Conservation (phyloP, 2,113 vertebrate species). For the Apodemus sylvaticus region DNA sequence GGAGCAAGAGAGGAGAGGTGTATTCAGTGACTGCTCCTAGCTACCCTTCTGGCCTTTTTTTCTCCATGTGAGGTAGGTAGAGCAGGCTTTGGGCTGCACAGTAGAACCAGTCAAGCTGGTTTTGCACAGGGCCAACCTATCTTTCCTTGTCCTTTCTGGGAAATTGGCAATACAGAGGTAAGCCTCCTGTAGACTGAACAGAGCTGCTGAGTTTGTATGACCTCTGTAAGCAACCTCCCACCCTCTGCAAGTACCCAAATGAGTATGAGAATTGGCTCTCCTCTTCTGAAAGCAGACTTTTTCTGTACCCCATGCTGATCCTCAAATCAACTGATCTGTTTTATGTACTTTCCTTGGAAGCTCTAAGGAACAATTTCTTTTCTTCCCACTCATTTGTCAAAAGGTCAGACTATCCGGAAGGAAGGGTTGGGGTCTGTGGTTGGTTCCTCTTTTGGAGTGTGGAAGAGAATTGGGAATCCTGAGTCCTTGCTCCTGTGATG, state of each 20-base stretch:
- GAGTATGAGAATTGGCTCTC: background rate
- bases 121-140: conserved; percentile 58
- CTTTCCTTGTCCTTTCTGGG: conserved; percentile 67
- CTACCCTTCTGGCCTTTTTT: conserved; percentile 63
- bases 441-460: background rate
- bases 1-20: background rate
- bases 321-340: background rate
- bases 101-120: conserved; percentile 79
- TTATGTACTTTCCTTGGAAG: background rate
- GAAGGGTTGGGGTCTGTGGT: background rate
- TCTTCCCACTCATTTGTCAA: background rate
- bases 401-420: background rate
- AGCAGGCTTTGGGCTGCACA: conserved; percentile 55
- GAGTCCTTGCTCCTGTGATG: background rate
- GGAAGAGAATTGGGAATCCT: background rate
- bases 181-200: conserved; percentile 45
- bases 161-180: conserved; percentile 58
- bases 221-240: conserved; percentile 42
- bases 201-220: conserved; percentile 31
- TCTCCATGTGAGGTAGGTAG: conserved; percentile 54
- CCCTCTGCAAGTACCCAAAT: background rate
- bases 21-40: conserved; percentile 37
- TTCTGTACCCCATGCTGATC: background rate
- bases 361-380: background rate
- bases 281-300: background rate